Evolutionary conservation across 2,888 invertebrate genomes (phyloP), one percentile per base, ranked within the genome.

Genomic region (Aphodius sticticus): DNA sequence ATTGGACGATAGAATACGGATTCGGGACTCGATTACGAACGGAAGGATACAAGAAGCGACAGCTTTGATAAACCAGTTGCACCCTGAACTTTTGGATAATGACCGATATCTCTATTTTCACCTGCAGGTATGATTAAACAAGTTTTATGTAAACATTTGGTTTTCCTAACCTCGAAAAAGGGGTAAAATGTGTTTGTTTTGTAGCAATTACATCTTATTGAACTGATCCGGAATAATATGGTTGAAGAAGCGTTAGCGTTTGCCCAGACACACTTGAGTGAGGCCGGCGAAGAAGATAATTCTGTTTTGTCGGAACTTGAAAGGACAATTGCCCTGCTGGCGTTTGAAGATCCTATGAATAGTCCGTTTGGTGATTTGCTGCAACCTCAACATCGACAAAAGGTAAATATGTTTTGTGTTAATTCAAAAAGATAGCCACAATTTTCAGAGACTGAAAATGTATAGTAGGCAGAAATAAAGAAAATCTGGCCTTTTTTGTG

Each of bases 91-190:
- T 75, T 90, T 99, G 81, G 98, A 98, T 87, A 97, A 97, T 89
- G 97, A 99, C 88, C 93, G 97, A 90, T 97, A 97, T 89, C 91
- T 99, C 35, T 98, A 97, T 88, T 99, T 99, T 88, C 98, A 98
- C 88, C 91, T 99, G 84, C 97, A 97, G 92, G 95, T 95, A 89
- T 3, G 6, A 74, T 16, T 6, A 76, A 69, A 38, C 6, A 53
- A n/a, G 37, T 82, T 89, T 78, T 88, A 53, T 69, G 0, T n/a
- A 16, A 6, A 16, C 4, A 69, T 53, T 53, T 53, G 53, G 53
- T 53, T 2, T 36, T 75, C 38, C 38, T 75, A 38, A 37, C 15
- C 75, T 15, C 4, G 53, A 53, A 53, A 53, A 53, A 53, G 16
- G 6, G 69, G 6, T 69, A 71, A 37, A 37, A 78, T 75, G 35